Evolutionary conservation across 2,113 vertebrate species (phyloP).

Genomic region (Ginglymostoma cirratum): DNA sequence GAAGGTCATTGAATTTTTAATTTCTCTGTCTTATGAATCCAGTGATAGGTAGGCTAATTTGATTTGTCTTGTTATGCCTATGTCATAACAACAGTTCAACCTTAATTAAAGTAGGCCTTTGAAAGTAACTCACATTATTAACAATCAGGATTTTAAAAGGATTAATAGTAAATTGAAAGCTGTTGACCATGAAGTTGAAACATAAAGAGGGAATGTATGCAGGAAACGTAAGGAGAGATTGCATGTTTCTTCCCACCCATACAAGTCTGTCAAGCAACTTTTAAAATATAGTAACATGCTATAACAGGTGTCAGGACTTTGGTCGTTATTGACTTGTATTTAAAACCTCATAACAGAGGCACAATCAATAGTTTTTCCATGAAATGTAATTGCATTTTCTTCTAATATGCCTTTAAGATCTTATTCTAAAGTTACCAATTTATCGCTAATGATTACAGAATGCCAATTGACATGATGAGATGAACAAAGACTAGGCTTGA

Average conservation of each 20-base stretch:
- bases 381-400: neutral
- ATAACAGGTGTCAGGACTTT: neutral
- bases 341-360: neutral
- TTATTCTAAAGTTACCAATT: neutral
- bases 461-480: neutral
- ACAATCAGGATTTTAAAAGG: neutral
- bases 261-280: neutral
- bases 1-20: too few species aligned
- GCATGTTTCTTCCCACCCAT: neutral
- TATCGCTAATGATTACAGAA: neutral
- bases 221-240: neutral
- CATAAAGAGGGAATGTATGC: neutral
- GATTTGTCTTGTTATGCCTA: too few species aligned
- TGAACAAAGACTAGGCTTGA: neutral
- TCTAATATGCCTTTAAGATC: neutral
- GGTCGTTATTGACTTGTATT: neutral
- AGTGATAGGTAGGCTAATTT: too few species aligned
- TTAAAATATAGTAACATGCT: neutral
- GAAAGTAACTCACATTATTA: neutral
- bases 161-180: neutral
- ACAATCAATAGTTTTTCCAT: neutral
- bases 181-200: neutral
- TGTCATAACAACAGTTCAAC: neutral
- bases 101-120: neutral
- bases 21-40: too few species aligned